Conservation (phyloP, 2,797 vertebrate species). For the Spatula clypeata region DNA sequence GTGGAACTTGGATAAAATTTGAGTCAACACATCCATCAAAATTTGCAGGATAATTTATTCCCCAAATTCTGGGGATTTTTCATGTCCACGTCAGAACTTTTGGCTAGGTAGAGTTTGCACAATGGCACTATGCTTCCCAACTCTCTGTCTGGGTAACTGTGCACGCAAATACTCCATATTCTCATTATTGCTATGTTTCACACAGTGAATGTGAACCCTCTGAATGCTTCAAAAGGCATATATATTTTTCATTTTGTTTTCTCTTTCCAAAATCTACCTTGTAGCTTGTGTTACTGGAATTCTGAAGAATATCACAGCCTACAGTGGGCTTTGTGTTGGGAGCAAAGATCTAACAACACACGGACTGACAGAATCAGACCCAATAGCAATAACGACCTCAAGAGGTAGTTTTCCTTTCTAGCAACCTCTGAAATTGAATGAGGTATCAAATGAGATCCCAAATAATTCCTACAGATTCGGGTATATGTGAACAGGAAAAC, state of each 20-base stretch:
- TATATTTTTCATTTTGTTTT: neutral
- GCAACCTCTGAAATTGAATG: neutral
- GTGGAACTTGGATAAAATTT: neutral
- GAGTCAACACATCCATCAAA: neutral
- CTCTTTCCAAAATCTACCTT: neutral
- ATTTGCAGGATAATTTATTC: neutral
- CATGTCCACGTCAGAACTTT: neutral
- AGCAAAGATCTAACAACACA: neutral
- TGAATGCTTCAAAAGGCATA: neutral
- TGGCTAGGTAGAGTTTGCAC: neutral
- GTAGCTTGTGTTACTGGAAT: neutral
- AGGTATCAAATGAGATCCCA: neutral
- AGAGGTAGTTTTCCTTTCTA: neutral
- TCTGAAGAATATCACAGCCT: neutral
- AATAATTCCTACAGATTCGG: constrained; percentile 17
- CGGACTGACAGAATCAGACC: neutral
- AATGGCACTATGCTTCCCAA: neutral
- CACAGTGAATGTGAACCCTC: neutral
- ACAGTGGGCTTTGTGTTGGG: neutral
- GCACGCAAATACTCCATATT: neutral
- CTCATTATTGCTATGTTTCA: neutral
- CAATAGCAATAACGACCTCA: neutral
- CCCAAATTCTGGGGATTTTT: neutral
- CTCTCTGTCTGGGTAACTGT: neutral
- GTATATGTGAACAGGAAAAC: neutral